Conservation (phyloP, 2,113 vertebrate genomes). For the Corythornis vintsioides region DNA sequence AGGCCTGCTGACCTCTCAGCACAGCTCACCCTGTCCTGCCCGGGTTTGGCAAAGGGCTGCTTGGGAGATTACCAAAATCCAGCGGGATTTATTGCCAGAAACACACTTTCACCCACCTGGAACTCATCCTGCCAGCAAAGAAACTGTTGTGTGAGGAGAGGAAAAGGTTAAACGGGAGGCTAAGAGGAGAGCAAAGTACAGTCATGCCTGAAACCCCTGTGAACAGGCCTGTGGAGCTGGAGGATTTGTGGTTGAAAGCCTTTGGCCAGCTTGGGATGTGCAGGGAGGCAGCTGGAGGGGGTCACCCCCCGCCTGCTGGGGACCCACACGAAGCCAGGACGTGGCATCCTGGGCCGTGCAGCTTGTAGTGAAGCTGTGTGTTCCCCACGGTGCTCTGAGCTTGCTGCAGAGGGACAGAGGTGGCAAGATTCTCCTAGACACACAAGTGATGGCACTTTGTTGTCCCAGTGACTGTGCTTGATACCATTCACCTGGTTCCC, state of each 20-base stretch:
- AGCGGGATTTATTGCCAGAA: not conserved
- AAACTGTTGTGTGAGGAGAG: not conserved
- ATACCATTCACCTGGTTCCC: not conserved
- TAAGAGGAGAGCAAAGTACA: not conserved
- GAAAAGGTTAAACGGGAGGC: not conserved
- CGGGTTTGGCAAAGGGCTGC: not conserved
- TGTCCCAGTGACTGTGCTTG: not conserved
- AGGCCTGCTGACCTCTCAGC: not conserved
- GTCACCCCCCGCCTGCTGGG: not conserved
- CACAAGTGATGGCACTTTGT: rapidly evolving
- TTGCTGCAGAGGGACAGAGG: not conserved
- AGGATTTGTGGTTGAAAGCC: not conserved
- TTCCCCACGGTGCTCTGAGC: rapidly evolving
- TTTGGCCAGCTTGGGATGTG: not conserved
- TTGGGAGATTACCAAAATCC: not conserved
- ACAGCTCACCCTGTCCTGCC: rapidly evolving
- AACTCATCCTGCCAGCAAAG: not conserved
- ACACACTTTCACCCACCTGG: rapidly evolving
- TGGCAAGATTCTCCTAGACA: not conserved
- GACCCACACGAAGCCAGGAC: not conserved
- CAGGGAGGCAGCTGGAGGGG: rapidly evolving
- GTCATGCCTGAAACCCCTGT: not conserved
- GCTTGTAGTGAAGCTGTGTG: not conserved
- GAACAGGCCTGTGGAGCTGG: not conserved
- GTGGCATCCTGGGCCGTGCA: too few species aligned